phyloP scores from a whole-genome alignment of 2,888 invertebrate species.

The Apodemia mormo region DNA sequence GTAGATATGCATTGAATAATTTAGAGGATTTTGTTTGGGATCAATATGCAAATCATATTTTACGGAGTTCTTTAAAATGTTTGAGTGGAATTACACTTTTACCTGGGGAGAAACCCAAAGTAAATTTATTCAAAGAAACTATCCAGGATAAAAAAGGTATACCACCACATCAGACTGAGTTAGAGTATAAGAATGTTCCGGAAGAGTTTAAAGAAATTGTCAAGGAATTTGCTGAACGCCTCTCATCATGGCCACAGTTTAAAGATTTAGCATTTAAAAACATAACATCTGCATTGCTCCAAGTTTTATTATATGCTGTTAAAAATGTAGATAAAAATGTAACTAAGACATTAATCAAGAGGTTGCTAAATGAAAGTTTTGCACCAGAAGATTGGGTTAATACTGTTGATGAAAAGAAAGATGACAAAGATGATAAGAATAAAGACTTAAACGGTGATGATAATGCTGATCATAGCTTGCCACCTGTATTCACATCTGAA shows the following conservation, averaged over 20 bases:
- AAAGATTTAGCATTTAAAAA: slow-evolving; percentile 86
- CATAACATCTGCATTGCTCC: slow-evolving; percentile 87
- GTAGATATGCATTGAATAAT: slow-evolving; percentile 90
- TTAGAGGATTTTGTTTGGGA: slow-evolving; percentile 92
- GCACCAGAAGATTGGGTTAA: slow-evolving; percentile 65
- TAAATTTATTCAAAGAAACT: slow-evolving; percentile 58
- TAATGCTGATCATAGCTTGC: slow-evolving; percentile 54
- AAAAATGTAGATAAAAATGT: slow-evolving; percentile 82
- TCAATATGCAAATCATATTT: slow-evolving; percentile 87
- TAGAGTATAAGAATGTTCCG: slow-evolving; percentile 76
- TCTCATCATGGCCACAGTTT: slow-evolving; percentile 90
- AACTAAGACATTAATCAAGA: slow-evolving; percentile 78
- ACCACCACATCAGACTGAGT: slow-evolving; percentile 61
- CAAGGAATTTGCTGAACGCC: slow-evolving; percentile 83
- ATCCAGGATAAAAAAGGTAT: slow-evolving; percentile 55
- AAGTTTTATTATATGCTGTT: slow-evolving; percentile 84
- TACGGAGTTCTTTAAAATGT: slow-evolving; percentile 87
- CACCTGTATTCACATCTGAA: slow-evolving; percentile 84
- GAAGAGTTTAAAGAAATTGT: slow-evolving; percentile 83
- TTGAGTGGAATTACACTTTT: slow-evolving; percentile 84
- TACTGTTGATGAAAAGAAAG: slow-evolving; percentile 43
- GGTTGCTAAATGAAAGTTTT: slow-evolving; percentile 85
- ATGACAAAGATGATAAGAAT: slow-evolving; percentile 31
- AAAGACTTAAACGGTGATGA: not conserved
- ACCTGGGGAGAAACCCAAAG: slow-evolving; percentile 70